phyloP scores from a whole-genome alignment of 2,888 invertebrate species.

The Lycophotia porphyrea region DNA sequence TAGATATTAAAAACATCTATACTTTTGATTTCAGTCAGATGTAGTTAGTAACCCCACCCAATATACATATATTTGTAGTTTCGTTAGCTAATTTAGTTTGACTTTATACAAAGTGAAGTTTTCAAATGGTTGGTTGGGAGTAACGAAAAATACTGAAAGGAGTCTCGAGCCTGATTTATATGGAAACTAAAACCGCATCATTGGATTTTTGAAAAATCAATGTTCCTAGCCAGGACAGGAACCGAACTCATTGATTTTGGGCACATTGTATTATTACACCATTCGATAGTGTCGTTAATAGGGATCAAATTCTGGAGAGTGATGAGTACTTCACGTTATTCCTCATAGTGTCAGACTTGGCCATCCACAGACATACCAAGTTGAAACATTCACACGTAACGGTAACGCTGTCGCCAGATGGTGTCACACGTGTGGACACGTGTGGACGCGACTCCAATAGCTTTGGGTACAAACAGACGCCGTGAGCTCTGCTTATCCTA shows the following conservation, averaged over 20 bases:
- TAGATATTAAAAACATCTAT: too few species aligned
- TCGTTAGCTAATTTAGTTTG: too few species aligned
- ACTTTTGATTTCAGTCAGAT: too few species aligned
- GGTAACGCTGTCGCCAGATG: neutral
- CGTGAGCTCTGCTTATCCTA: neutral
- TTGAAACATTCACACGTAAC: neutral
- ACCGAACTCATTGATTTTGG: neutral
- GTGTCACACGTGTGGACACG: neutral
- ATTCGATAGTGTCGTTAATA: neutral
- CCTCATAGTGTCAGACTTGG: neutral
- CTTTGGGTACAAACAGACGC: slow-evolving; percentile 11
- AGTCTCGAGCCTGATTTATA: too few species aligned
- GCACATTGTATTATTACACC: neutral
- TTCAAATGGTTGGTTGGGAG: too few species aligned
- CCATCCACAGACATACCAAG: neutral
- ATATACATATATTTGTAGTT: too few species aligned
- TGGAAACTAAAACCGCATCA: too few species aligned
- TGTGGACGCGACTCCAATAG: neutral
- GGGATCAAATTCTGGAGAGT: neutral
- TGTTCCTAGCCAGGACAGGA: neutral
- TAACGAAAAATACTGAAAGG: too few species aligned
- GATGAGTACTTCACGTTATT: neutral
- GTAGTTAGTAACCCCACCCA: too few species aligned
- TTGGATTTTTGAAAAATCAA: too few species aligned
- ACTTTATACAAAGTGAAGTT: too few species aligned